Base-by-base conservation (phyloP, 2,113 vertebrate species). In the Bubo scandiacus region DNA sequence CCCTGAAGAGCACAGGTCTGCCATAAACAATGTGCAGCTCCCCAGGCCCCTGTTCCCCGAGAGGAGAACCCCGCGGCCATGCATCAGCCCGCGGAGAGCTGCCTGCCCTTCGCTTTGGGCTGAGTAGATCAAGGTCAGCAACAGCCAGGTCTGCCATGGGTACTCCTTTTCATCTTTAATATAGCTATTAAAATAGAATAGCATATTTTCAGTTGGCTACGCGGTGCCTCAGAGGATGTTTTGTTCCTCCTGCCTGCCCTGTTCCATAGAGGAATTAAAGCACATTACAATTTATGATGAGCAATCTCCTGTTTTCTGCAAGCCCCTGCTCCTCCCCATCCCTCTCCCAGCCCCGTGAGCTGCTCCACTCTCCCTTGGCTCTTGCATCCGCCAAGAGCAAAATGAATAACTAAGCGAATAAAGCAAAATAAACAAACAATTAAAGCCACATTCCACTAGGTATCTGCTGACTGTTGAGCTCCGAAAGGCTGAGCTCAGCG, bases 401-500 rank as follows among this genome's bases (percentile, higher is more conserved):
- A 83, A 80, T 2, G 81, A 91, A 83, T n/a, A 94, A 40, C 23
- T 27, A 42, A 79, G 86, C 3, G 29, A 90, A 75, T 52, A 43
- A 45, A 89, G 81, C 78, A 72, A 89, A 94, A 83, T 1, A 82
- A 96, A 89, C 91, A 89, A 95, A 93, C 88, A 96, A 90, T 52
- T 21, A 29, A 47, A 91, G 88, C 62, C 3, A 4, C 83, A 27
- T 94, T 95, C 86, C 90, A 59, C 0, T 8, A 30, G 87, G 52
- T 19, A 73, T 89, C 91, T 68, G 95, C 86, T 66, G 84, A 38
- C 34, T 87, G 75, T 10, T 32, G 65, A 52, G 57, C 88, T 83
- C 36, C 1, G 12, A 82, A 85, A 49, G 80, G 83, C 95, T 85
- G 96, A 96, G 90, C 94, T 92, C 93, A 87, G 92, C 78, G 2